Percentiles rank a stretch among this genome's conserved stretches.
These are phyloP conservation scores for Chionomys nivalis DNA, from an alignment of 2,113 vertebrate species.

Conservation along the genomic window DNA sequence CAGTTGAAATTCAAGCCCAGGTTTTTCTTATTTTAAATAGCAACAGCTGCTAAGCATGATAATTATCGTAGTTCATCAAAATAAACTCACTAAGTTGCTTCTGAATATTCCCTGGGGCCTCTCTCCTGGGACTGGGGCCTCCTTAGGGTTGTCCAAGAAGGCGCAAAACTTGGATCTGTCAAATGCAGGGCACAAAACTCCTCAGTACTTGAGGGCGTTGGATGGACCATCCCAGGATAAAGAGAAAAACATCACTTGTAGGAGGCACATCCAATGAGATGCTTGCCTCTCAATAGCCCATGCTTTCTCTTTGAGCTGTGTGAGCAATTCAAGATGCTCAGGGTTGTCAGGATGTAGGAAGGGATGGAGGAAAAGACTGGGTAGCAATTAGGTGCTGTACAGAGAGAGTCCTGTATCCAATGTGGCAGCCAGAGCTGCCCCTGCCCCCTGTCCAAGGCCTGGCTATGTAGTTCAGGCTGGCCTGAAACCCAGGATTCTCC, in stretches of 20 bases:
- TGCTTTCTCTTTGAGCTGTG: slow-evolving; percentile 30
- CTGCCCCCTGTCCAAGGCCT: neutral
- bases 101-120: slow-evolving; percentile 73
- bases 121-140: slow-evolving; percentile 55
- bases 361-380: neutral
- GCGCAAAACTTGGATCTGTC: slow-evolving; percentile 28
- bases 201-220: neutral
- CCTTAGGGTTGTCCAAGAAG: slow-evolving; percentile 44
- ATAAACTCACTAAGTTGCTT: slow-evolving; percentile 86
- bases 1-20: slow-evolving; percentile 87
- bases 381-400: no score
- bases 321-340: neutral
- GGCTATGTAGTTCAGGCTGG: neutral
- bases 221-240: neutral
- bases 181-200: neutral
- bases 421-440: neutral
- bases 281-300: neutral
- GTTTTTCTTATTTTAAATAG: slow-evolving; percentile 90
- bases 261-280: neutral
- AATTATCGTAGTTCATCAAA: slow-evolving; percentile 91
- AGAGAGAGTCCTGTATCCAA: neutral
- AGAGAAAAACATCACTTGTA: neutral
- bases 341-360: neutral
- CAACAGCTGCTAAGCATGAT: slow-evolving; percentile 89
- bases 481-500: neutral